Evolutionary conservation across 2,888 invertebrate species (phyloP).

Genomic region (Acleris literana): DNA sequence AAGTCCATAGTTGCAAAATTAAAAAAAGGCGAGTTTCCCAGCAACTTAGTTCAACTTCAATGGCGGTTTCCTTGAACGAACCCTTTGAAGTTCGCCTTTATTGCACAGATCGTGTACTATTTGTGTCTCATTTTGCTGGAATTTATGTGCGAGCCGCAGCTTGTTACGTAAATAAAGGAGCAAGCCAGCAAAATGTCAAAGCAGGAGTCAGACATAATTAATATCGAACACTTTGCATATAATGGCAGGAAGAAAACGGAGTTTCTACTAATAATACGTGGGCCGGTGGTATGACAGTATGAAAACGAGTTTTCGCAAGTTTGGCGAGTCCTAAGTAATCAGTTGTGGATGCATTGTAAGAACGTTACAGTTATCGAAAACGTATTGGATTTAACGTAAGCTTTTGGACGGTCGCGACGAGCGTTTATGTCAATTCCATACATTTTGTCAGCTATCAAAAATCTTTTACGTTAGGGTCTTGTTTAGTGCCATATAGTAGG

Average conservation of each 20-base stretch:
- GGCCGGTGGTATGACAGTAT: constrained; percentile 4
- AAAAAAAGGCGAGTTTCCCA: constrained; percentile 38
- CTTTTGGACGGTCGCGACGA: no score
- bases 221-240: constrained; percentile 60
- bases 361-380: no score
- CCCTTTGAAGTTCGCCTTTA: constrained; percentile 72
- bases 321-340: neutral
- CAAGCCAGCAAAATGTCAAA: constrained; percentile 52
- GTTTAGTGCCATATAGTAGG: no score
- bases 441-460: no score
- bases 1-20: constrained; percentile 25
- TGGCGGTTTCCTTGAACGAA: constrained; percentile 60
- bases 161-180: constrained; percentile 60
- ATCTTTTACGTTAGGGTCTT: no score
- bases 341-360: neutral
- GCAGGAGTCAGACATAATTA: constrained; percentile 58
- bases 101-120: constrained; percentile 63
- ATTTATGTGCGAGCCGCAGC: constrained; percentile 60
- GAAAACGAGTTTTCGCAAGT: constrained; percentile 7
- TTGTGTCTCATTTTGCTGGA: constrained; percentile 66
- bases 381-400: no score
- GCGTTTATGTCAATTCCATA: no score
- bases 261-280: constrained; percentile 34
- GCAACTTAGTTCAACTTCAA: constrained; percentile 56
- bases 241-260: constrained; percentile 57